A percentile compares a stretch with the other conserved stretches of the same genome.
Evolutionary conservation across 2,113 vertebrate genomes (phyloP).

Genomic region (Calyptommatus sinebrachiatus): DNA sequence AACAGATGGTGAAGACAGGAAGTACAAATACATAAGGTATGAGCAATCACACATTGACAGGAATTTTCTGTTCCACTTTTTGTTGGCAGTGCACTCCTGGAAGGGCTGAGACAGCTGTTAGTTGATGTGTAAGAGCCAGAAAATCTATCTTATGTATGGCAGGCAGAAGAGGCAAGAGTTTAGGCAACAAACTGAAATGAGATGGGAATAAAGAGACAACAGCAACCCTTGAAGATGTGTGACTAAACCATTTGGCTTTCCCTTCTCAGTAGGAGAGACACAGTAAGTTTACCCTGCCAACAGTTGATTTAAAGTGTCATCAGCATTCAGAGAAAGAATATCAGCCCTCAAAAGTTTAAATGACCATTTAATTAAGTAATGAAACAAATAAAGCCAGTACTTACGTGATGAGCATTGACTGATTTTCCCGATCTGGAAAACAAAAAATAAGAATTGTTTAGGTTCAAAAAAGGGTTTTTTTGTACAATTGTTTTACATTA

Average conservation of each 20-base stretch:
- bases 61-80: conserved; percentile 11
- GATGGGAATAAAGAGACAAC: neutral
- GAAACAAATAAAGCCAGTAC: conserved; percentile 49
- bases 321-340: rapidly evolving
- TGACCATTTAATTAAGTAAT: neutral
- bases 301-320: neutral
- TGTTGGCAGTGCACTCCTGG: neutral
- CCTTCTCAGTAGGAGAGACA: neutral
- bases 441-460: conserved; percentile 25
- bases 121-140: conserved; percentile 34
- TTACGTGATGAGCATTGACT: conserved; percentile 98
- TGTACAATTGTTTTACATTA: neutral
- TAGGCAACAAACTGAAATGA: neutral
- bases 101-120: conserved; percentile 49
- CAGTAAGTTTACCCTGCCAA: neutral
- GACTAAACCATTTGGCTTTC: conserved; percentile 2
- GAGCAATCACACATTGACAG: neutral
- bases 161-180: neutral
- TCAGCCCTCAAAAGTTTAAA: rapidly evolving
- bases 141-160: neutral
- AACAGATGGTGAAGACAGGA: conserved; percentile 19
- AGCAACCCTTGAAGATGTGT: neutral
- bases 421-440: conserved; percentile 89
- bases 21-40: neutral
- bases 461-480: neutral